These are phyloP conservation scores for Agrochola circellaris DNA, from an alignment of 2,888 invertebrate genomes.

Conservation along the genomic window DNA sequence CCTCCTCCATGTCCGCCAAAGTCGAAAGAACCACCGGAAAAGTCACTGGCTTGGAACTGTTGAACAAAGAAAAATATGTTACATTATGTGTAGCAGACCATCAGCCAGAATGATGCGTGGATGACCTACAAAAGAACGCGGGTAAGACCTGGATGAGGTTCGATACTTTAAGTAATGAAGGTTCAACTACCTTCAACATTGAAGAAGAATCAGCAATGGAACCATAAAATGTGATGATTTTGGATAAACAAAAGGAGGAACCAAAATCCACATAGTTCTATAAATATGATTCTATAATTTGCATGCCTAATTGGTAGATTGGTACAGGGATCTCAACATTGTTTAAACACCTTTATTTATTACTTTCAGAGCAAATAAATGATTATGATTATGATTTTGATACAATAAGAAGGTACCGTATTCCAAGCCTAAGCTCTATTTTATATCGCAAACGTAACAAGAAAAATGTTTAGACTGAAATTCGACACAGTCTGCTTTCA, in stretches of 20 bases:
- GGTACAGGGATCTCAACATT: no score
- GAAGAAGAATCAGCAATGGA: not conserved
- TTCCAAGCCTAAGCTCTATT: not conserved
- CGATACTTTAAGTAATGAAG: no score
- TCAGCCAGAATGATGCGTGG: no score
- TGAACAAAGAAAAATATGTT: not conserved
- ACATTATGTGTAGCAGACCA: no score
- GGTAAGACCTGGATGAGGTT: not conserved
- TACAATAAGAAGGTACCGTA: not conserved
- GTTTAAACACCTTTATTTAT: no score
- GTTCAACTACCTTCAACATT: no score
- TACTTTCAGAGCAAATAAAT: no score
- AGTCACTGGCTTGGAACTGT: conserved; percentile 85
- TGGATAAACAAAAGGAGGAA: not conserved
- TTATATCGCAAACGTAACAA: not conserved
- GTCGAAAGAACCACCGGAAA: conserved; percentile 69
- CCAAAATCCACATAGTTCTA: not conserved
- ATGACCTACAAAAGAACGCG: not conserved
- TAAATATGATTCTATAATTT: no score
- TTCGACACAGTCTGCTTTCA: not conserved
- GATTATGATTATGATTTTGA: no score
- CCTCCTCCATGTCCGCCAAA: conserved; percentile 67
- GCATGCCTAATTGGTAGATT: no score
- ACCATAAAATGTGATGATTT: not conserved
- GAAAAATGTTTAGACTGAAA: not conserved